phyloP scores from a whole-genome alignment of 1,140 invertebrate genomes.

The Drosophila gunungcola region DNA sequence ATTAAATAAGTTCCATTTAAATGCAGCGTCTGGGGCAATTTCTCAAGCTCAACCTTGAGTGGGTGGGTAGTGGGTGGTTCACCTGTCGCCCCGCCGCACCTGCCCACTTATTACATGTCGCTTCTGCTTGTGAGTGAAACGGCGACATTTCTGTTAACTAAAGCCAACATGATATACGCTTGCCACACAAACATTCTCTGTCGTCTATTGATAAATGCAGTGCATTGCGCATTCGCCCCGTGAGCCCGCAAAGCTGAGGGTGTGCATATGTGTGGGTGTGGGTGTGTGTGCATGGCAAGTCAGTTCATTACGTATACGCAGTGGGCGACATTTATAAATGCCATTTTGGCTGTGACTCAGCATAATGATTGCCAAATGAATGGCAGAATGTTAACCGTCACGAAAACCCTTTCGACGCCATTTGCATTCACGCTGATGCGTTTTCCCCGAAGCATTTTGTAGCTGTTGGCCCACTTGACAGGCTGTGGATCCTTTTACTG shows the following conservation, averaged over 20 bases:
- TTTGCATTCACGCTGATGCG: constrained; percentile 35
- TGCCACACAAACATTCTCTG: constrained; percentile 45
- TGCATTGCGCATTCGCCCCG: constrained; percentile 26
- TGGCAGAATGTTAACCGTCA: constrained; percentile 63
- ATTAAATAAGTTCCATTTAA: constrained; percentile 64
- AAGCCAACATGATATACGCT: constrained; percentile 73
- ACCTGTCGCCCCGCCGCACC: not conserved
- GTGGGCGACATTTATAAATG: constrained; percentile 73
- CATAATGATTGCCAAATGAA: constrained; percentile 70
- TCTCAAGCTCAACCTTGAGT: constrained; percentile 54
- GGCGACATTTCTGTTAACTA: constrained; percentile 71
- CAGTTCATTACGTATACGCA: constrained; percentile 62
- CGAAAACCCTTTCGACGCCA: constrained; percentile 23
- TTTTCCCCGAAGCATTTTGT: constrained; percentile 32
- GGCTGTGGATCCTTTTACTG: constrained; percentile 17
- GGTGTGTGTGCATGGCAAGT: constrained; percentile 21
- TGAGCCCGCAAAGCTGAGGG: constrained; percentile 10
- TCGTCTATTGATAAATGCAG: constrained; percentile 72
- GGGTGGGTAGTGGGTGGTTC: constrained; percentile 11
- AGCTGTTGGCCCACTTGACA: constrained; percentile 17
- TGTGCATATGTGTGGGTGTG: too few species aligned
- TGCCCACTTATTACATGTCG: constrained; percentile 31
- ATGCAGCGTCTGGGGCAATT: constrained; percentile 37
- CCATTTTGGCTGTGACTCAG: constrained; percentile 38
- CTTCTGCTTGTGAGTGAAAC: constrained; percentile 33